phyloP scores from a whole-genome alignment of 2,888 invertebrate genomes.

The Polietes domitor region DNA sequence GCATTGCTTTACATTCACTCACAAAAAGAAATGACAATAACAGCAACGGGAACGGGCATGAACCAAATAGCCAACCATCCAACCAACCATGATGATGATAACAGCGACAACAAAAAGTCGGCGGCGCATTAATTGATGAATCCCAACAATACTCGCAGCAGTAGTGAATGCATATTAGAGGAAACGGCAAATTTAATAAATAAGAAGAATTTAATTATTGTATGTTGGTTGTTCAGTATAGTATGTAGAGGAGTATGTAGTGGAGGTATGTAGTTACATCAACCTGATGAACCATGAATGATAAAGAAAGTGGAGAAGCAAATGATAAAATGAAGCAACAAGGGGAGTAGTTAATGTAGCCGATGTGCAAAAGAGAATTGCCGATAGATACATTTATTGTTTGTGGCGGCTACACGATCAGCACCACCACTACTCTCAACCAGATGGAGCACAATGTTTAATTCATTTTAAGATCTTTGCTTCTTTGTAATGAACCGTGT shows the following conservation, averaged over 20 bases:
- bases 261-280: neutral
- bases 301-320: neutral
- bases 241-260: neutral
- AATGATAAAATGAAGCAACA: neutral
- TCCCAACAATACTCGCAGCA: neutral
- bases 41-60: neutral
- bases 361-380: neutral
- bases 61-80: too few relatives aligned
- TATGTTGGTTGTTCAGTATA: too few relatives aligned
- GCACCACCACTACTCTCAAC: neutral
- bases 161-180: neutral
- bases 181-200: slow-evolving; percentile 53
- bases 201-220: slow-evolving; percentile 56
- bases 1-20: neutral
- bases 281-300: neutral
- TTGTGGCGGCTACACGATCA: neutral
- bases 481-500: neutral
- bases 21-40: neutral
- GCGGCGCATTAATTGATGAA: neutral
- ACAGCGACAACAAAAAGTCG: neutral
- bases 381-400: neutral
- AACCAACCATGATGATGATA: neutral
- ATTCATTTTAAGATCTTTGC: neutral
- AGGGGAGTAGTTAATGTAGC: neutral
- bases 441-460: neutral